Evolutionary conservation across 1,140 invertebrate genomes (phyloP).

Genomic region (Heliconius eleuchia): DNA sequence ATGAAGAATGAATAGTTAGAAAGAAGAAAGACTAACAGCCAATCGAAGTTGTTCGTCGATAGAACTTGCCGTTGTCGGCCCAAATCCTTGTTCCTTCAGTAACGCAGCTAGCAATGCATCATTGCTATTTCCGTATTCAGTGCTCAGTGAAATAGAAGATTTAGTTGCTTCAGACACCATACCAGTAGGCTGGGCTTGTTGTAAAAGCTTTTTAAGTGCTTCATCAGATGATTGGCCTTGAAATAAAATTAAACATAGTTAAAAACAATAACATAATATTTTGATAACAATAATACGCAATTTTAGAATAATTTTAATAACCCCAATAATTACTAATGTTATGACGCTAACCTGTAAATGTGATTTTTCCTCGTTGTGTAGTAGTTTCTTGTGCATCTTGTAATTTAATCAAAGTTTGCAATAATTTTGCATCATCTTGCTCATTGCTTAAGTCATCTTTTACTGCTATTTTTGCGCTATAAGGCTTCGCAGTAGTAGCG

Average conservation of each 20-base stretch:
- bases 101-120: conserved; percentile 85
- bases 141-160: conserved; percentile 72
- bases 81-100: conserved; percentile 86
- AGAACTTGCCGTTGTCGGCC: conserved; percentile 83
- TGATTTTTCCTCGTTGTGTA: conserved; percentile 64
- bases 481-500: conserved; percentile 52
- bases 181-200: conserved; percentile 63
- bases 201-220: conserved; percentile 68
- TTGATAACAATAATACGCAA: background rate
- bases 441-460: conserved; percentile 71
- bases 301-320: background rate
- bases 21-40: conserved; percentile 80
- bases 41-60: conserved; percentile 82
- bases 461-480: conserved; percentile 68
- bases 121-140: conserved; percentile 82
- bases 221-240: conserved; percentile 74
- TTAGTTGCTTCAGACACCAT: conserved; percentile 75
- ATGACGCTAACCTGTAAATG: conserved; percentile 60
- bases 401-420: conserved; percentile 76
- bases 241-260: conserved; percentile 12
- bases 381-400: conserved; percentile 74
- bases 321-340: background rate
- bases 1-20: conserved; percentile 23
- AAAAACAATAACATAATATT: background rate
- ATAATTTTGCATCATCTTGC: conserved; percentile 73